Evolutionary conservation across 2,113 vertebrate genomes (phyloP).

Genomic region (Oenanthe oenanthe): DNA sequence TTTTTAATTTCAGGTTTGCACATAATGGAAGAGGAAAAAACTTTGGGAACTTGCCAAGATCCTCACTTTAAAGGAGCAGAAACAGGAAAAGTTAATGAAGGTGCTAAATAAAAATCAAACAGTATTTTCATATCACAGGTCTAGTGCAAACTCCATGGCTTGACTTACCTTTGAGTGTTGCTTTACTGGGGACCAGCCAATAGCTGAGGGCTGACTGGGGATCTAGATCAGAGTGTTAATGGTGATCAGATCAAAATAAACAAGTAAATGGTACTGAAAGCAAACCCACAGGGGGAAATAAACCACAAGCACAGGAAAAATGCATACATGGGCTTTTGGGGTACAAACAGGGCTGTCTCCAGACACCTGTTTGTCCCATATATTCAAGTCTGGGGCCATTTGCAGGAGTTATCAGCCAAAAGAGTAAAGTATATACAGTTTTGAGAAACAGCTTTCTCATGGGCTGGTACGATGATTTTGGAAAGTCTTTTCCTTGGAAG

Average conservation of each 20-base stretch:
- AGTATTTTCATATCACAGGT: conserved; percentile 13
- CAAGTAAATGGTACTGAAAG: background rate
- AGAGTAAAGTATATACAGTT: background rate
- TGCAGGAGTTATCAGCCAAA: background rate
- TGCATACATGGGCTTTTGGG: background rate
- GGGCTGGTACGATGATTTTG: background rate
- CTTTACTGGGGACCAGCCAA: background rate
- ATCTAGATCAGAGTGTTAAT: background rate
- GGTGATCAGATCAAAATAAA: background rate
- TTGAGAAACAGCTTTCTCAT: background rate
- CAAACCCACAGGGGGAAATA: background rate
- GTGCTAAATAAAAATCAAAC: conserved; percentile 42
- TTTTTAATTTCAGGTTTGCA: conserved; percentile 27
- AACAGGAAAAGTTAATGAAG: conserved; percentile 35
- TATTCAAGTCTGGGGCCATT: background rate
- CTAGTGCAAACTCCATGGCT: conserved; percentile 5
- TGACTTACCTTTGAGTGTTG: conserved; percentile 45
- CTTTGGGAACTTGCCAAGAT: conserved; percentile 21
- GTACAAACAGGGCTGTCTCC: background rate
- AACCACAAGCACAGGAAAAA: background rate
- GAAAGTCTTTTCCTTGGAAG: background rate
- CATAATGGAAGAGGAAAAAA: background rate
- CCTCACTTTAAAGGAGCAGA: conserved; percentile 21
- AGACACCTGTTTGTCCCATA: background rate
- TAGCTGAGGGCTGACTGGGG: background rate